Conservation (phyloP, 2,113 vertebrate genomes). For the Tor tambroides region DNA sequence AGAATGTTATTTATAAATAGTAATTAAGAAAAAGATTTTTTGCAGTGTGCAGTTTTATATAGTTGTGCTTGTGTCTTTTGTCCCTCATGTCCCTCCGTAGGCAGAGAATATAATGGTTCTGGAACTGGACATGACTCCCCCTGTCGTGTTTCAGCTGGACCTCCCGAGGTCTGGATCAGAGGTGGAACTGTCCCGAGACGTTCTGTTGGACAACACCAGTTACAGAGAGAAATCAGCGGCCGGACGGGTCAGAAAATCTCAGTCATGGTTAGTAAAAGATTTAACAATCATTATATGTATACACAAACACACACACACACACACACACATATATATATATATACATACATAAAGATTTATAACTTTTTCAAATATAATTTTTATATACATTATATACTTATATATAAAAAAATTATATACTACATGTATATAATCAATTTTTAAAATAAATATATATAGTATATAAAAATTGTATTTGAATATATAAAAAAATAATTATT, state of each 20-base stretch:
- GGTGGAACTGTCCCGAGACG: conserved; percentile 80
- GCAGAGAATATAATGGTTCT: conserved; percentile 97
- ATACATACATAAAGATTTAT: too few relatives aligned
- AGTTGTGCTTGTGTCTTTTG: neutral
- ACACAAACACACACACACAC: too few relatives aligned
- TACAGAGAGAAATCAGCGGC: conserved; percentile 80
- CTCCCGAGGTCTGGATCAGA: conserved; percentile 73
- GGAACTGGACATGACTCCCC: conserved; percentile 91
- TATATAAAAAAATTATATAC: too few relatives aligned
- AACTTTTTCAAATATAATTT: too few relatives aligned
- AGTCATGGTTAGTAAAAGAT: conserved; percentile 84
- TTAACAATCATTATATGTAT: too few relatives aligned
- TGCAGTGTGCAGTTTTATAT: neutral
- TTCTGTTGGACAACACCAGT: conserved; percentile 78
- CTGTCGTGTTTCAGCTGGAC: conserved; percentile 84
- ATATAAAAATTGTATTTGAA: too few relatives aligned
- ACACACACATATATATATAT: too few relatives aligned
- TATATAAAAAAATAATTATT: too few relatives aligned
- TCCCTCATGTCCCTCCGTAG: conserved; percentile 66
- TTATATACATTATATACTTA: too few relatives aligned
- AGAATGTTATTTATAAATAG: neutral
- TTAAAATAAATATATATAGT: too few relatives aligned
- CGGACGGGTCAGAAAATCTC: conserved; percentile 84
- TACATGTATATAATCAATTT: too few relatives aligned
- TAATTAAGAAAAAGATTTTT: neutral